Percentiles rank a stretch among this genome's conserved stretches.
phyloP scores from a whole-genome alignment of 2,888 invertebrate species.

The Tanytarsus gracilentus region DNA sequence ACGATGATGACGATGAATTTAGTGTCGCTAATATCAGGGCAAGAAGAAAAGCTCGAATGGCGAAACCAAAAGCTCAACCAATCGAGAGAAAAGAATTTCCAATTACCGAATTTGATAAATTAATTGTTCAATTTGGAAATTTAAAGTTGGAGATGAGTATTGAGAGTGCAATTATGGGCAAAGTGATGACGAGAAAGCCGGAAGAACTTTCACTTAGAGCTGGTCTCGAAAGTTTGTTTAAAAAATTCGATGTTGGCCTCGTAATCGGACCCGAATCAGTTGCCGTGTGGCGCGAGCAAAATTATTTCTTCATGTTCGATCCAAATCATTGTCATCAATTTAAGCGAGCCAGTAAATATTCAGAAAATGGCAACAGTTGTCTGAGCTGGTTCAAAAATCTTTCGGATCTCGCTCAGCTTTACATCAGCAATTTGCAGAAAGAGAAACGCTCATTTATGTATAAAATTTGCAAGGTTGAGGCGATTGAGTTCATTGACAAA shows the following conservation, averaged over 20 bases:
- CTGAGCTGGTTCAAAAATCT: slow-evolving; percentile 39
- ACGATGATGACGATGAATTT: neutral
- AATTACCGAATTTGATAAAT: slow-evolving; percentile 13
- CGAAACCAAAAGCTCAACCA: neutral
- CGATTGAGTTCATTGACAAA: slow-evolving; percentile 37
- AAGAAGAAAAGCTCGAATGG: neutral
- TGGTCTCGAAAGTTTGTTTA: slow-evolving; percentile 40
- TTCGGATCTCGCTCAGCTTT: slow-evolving; percentile 39
- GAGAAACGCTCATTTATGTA: slow-evolving; percentile 35
- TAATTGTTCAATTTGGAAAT: slow-evolving; percentile 26
- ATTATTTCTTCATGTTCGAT: slow-evolving; percentile 43
- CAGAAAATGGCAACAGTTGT: slow-evolving; percentile 38
- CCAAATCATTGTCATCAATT: slow-evolving; percentile 41
- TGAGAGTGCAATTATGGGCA: slow-evolving; percentile 37
- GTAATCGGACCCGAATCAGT: slow-evolving; percentile 41
- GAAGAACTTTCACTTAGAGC: slow-evolving; percentile 38
- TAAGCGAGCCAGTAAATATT: slow-evolving; percentile 30
- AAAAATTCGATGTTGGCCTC: slow-evolving; percentile 39
- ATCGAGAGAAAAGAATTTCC: slow-evolving; percentile 9
- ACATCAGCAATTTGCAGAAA: slow-evolving; percentile 39
- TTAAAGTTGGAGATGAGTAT: slow-evolving; percentile 30
- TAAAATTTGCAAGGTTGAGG: slow-evolving; percentile 38
- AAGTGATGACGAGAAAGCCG: slow-evolving; percentile 36
- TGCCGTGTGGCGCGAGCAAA: slow-evolving; percentile 43
- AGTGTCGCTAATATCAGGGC: neutral